phyloP scores from a whole-genome alignment of 2,113 vertebrate genomes.

The Todiramphus saurophagus region DNA sequence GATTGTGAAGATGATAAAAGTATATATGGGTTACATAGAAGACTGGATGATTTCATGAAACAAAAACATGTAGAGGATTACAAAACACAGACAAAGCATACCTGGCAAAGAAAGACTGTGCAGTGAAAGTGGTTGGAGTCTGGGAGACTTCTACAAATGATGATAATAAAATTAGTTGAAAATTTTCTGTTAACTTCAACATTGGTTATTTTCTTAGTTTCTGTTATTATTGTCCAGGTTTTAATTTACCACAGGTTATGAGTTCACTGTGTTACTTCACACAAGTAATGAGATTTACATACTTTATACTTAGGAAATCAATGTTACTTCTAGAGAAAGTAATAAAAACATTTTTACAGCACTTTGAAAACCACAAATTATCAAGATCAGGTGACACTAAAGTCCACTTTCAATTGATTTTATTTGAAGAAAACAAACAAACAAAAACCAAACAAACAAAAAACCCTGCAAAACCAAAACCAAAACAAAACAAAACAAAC shows the following conservation, averaged over 20 bases:
- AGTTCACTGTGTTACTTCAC: not conserved
- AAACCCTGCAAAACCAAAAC: too few species aligned
- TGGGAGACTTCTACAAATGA: not conserved
- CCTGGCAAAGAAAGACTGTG: not conserved
- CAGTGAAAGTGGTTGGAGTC: not conserved
- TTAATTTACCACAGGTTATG: not conserved
- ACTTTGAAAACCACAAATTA: not conserved
- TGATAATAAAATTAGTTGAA: not conserved
- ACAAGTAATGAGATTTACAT: not conserved
- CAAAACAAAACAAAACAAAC: too few species aligned
- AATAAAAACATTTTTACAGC: not conserved
- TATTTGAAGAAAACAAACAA: not conserved
- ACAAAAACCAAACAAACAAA: not conserved
- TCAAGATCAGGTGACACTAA: not conserved
- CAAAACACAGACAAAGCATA: not conserved
- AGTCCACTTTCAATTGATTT: not conserved
- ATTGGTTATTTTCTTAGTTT: not conserved
- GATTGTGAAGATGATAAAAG: not conserved
- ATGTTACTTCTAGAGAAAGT: not conserved
- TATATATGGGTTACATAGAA: not conserved
- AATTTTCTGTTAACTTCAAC: not conserved
- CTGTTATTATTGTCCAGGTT: not conserved
- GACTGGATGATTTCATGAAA: not conserved
- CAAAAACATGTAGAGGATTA: not conserved
- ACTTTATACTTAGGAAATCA: not conserved